These are phyloP conservation scores for Mechanitis mazaeus DNA, from an alignment of 2,888 invertebrate species.

Conservation along the genomic window DNA sequence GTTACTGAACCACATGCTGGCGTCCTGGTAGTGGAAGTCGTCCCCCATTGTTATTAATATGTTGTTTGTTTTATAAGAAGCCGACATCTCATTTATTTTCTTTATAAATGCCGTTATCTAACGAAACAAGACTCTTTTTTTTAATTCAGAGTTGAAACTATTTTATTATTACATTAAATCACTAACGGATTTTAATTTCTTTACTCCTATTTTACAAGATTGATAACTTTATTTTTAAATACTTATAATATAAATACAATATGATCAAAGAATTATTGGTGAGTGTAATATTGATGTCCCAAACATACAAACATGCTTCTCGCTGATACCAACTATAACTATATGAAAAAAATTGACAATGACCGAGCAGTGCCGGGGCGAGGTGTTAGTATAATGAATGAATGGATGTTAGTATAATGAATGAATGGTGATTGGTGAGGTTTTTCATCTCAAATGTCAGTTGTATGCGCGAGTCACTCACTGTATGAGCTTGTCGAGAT, in stretches of 20 bases:
- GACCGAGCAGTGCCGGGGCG: too few relatives aligned
- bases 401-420: too few relatives aligned
- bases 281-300: too few relatives aligned
- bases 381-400: too few relatives aligned
- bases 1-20: slow-evolving; percentile 88
- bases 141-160: neutral
- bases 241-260: too few relatives aligned
- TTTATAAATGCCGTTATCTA: slow-evolving; percentile 77
- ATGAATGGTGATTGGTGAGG: too few relatives aligned
- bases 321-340: too few relatives aligned
- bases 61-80: slow-evolving; percentile 80
- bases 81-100: slow-evolving; percentile 71
- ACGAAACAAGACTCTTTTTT: neutral
- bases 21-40: slow-evolving; percentile 92
- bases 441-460: too few relatives aligned
- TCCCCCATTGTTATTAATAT: slow-evolving; percentile 95
- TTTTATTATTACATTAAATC: neutral
- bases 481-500: slow-evolving; percentile 90
- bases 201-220: neutral
- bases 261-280: too few relatives aligned
- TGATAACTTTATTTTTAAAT: too few relatives aligned
- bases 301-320: too few relatives aligned
- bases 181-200: neutral
- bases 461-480: slow-evolving; percentile 54
- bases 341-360: too few relatives aligned